Base-by-base conservation (phyloP, 2,888 invertebrate genomes). In the Leptinotarsa haldemani region DNA sequence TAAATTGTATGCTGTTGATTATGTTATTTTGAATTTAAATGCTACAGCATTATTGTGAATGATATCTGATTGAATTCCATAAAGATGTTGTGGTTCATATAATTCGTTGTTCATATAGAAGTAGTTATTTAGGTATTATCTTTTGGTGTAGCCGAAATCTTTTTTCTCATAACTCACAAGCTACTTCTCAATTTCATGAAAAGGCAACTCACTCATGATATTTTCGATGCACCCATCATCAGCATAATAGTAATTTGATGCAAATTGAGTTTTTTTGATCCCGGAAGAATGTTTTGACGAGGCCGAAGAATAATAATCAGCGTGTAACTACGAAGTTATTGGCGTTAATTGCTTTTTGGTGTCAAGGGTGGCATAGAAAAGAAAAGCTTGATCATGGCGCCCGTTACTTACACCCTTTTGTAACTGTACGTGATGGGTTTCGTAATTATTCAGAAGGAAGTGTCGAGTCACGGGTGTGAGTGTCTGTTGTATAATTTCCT, bases 301-400 rank as follows among this genome's bases (percentile, higher is more conserved):
- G 52, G 16, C 22, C 2, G 16, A 56, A 40, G 56, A 53, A 56
- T 20, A 46, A 68, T 68, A 68, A 68, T 68, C 68, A 56, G 68
- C 40, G 46, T 68, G 40, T 68, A 68, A 68, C 56, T 56, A 47
- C 46, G 20, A 56, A 56, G 20, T 67, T 67, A 67, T 67, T 67
- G 66, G 52, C 16, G 13, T 12, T 68, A 68, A 68, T 68, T 68
- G 68, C 20, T 20, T 68, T 68, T 68, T 20, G 68, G 53, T 68
- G 68, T 68, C 58, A 68, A 56, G 68, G 68, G 53, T 40, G 50
- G 56, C 25, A 68, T 5, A 40, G 46, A 68, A 68, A 56, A 56
- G 40, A 68, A 68, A 20, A 56, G 47, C 40, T 46, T 5, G 53
- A 52, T 68, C 68, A 68, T 68, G 56, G 46, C 20, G 68, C 52